Conservation (phyloP, 2,113 vertebrate species). For the Ibidorhyncha struthersii region DNA sequence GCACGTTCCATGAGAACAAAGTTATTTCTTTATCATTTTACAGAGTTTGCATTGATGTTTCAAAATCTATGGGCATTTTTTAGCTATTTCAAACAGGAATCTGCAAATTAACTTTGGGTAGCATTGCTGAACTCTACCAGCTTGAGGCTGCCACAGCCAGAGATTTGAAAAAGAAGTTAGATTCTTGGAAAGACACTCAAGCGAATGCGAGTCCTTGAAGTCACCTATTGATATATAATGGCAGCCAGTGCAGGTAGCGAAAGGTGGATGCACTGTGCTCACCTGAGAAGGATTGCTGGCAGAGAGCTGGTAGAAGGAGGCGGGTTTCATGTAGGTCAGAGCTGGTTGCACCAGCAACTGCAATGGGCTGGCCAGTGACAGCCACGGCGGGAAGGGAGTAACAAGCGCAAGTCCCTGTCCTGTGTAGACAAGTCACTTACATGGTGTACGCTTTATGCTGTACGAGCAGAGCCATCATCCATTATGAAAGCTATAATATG, state of each 20-base stretch:
- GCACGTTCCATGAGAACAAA: background rate
- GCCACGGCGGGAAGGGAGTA: background rate
- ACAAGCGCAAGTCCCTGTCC: background rate
- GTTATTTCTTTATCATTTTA: background rate
- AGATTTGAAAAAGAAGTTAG: background rate
- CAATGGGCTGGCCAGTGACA: background rate
- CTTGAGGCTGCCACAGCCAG: background rate
- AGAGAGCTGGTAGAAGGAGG: background rate
- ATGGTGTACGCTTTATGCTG: background rate
- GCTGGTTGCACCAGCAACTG: background rate
- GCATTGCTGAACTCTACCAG: background rate
- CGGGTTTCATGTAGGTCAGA: rapidly evolving
- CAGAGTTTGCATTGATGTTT: background rate
- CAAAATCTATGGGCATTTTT: background rate
- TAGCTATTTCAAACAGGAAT: background rate
- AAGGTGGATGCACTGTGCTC: background rate
- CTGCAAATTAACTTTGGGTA: background rate
- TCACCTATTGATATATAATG: background rate
- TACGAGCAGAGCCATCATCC: background rate
- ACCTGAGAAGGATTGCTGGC: background rate
- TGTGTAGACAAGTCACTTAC: background rate
- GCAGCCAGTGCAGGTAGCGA: background rate
- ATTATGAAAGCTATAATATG: background rate
- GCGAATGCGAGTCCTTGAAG: background rate
- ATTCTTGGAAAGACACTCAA: background rate